Base-by-base conservation (phyloP, 1,140 invertebrate species). In the Philopotamus ludificatus region DNA sequence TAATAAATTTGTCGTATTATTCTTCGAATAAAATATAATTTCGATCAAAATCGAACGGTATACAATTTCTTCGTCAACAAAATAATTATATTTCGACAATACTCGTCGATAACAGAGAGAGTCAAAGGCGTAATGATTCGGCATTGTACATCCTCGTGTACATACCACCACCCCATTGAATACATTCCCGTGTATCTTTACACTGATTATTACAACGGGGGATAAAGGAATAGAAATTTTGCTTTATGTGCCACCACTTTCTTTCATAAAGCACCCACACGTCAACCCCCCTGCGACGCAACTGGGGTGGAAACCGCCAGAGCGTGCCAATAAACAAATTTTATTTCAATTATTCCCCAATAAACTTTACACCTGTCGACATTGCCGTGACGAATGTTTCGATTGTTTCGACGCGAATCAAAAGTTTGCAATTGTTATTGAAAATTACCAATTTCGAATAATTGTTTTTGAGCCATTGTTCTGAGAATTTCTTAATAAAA, bases 281-380 rank as follows among this genome's bases (percentile, higher is more conserved):
- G 26, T 16, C 10, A 25, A 25, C 54, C 12, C 60, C 54, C 49
- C 45, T 72, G 77, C 82, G 81, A 72, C 85, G 86, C 75, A 81
- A 81, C 71, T 72, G 76, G 65, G 54, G 53, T 16, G 53, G 28
- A 34, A 34, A 34, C 12, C 12, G 12, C 12, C 12, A 34, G 10
- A 47, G 15, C 44, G 15, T 9, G 44, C 8, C 44, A 20, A 15
- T 47, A 47, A 47, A 47, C 18, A 47, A 47, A 47, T 47, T 47
- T 12, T 47, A 15, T 47, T 47, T 12, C 15, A 15, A 15, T 47
- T 12, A 47, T n/a, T n/a, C n/a, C 18, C 18, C 18, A 47, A 47
- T 47, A 9, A 47, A 47, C 18, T 47, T 47, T 47, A 4, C 44
- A 47, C 8, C 44, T 47, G 8, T 47, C 18, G 44, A 47, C 44